Evolutionary conservation across 1,140 invertebrate species (phyloP).

Genomic region (Drosophila navojoa): DNA sequence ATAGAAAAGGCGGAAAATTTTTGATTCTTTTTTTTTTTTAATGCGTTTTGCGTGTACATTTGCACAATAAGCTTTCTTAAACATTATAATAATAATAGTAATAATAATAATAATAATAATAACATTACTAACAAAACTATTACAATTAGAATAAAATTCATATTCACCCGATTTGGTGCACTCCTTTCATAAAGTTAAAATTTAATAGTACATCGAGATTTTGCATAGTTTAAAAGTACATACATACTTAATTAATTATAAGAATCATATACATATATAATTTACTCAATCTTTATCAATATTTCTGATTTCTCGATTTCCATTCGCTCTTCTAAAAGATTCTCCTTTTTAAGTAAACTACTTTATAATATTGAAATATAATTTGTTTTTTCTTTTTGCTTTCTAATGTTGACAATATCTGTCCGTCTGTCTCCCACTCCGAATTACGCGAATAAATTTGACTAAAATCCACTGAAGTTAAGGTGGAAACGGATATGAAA

Average conservation of each 20-base stretch:
- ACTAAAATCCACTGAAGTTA: slow-evolving; percentile 75
- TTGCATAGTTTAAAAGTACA: slow-evolving; percentile 72
- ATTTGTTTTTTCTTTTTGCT: slow-evolving; percentile 19
- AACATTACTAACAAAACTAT: slow-evolving; percentile 82
- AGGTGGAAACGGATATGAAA: slow-evolving; percentile 77
- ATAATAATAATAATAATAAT: slow-evolving; percentile 68
- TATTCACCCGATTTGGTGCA: slow-evolving; percentile 56
- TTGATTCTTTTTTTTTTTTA: slow-evolving; percentile 71
- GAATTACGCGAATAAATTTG: slow-evolving; percentile 63
- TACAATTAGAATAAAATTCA: slow-evolving; percentile 80
- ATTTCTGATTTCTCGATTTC: slow-evolving; percentile 26
- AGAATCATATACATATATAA: slow-evolving; percentile 55
- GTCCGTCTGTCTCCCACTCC: slow-evolving; percentile 3
- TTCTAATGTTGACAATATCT: slow-evolving; percentile 48
- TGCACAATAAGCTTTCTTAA: slow-evolving; percentile 78
- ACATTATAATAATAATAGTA: slow-evolving; percentile 52
- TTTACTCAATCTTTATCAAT: slow-evolving; percentile 11
- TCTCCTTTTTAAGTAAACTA: slow-evolving; percentile 51
- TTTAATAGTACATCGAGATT: slow-evolving; percentile 81
- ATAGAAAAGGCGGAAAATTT: slow-evolving; percentile 14
- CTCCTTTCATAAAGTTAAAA: slow-evolving; percentile 62
- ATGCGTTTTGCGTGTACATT: slow-evolving; percentile 80
- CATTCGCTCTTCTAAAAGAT: slow-evolving; percentile 50
- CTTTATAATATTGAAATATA: slow-evolving; percentile 63
- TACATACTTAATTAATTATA: slow-evolving; percentile 46